Base-by-base conservation (phyloP, 2,113 vertebrate species). In the Xerus inauris region DNA sequence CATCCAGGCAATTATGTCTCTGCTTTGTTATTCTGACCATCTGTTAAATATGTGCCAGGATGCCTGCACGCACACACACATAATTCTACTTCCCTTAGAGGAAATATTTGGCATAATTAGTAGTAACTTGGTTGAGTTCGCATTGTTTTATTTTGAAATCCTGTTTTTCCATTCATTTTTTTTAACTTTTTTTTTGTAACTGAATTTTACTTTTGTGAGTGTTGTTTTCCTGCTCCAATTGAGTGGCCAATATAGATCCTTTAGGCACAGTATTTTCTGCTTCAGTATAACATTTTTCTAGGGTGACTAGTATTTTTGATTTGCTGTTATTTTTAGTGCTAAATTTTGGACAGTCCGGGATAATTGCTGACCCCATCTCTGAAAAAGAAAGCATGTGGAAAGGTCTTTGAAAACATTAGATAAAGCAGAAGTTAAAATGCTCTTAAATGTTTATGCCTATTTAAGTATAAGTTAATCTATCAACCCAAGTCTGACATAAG, bases 71-170 rank as follows among this genome's bases (percentile, higher is more conserved):
- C 13, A 45, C 49, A 30, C 24, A 51, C 30, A 32, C 30, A 57
- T 20, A n/a, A 26, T 20, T 62, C 54, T 47, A 57, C 8, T 83
- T 80, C 57, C 87, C 20, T 35, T 64, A 72, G 35, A n/a, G n/a
- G n/a, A n/a, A 62, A 75, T 38, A 80, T 11, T 73, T 89, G 30
- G 26, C 40, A 80, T 67, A 76, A 95, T 65, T 90, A 57, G 3
- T 17, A 89, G 35, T 19, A 71, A 22, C 28, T 81, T 96, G 38
- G 42, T 11, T 80, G 28, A 5, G 24, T 71, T 83, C 16, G 59
- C 35, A 92, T 13, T 19, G 22, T 93, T 82, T 85, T 64, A 67
- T 80, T 95, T 85, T 79, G 13, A 82, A 94, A 76, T 86, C 0
- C 8, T 42, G 1, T 24, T 62, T 88, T 94, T n/a, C 30, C 11